These are phyloP conservation scores for Zaprionus taronus DNA, from an alignment of 1,140 invertebrate genomes.

Conservation along the genomic window DNA sequence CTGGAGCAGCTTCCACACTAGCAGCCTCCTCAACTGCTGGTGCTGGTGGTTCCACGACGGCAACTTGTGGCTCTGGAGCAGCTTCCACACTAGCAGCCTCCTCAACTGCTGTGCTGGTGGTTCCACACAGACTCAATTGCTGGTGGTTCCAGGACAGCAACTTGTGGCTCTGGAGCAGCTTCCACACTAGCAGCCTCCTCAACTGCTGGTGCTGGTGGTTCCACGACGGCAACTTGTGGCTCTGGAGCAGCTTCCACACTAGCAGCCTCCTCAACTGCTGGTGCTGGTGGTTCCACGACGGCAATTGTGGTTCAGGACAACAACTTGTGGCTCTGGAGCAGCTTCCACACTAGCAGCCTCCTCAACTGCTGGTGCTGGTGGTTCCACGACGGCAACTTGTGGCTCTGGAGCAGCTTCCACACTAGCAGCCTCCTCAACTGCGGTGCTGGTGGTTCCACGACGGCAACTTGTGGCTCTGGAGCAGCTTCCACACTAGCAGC, in stretches of 20 bases:
- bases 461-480: neutral
- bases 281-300: neutral
- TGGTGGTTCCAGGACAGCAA: too few species aligned
- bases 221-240: too few species aligned
- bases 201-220: too few species aligned
- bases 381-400: neutral
- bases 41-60: too few species aligned
- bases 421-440: neutral
- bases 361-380: neutral
- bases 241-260: too few species aligned
- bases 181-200: too few species aligned
- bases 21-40: conserved; percentile 2
- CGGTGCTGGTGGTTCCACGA: neutral
- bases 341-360: neutral
- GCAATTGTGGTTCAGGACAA: too few species aligned
- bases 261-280: neutral
- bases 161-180: too few species aligned
- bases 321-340: neutral
- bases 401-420: neutral
- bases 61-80: neutral
- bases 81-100: too few species aligned
- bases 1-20: neutral
- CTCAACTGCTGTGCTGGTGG: neutral
- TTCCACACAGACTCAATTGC: too few species aligned
- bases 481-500: neutral